Evolutionary conservation across 2,888 invertebrate species (phyloP).

Genomic region (Acleris emargana): DNA sequence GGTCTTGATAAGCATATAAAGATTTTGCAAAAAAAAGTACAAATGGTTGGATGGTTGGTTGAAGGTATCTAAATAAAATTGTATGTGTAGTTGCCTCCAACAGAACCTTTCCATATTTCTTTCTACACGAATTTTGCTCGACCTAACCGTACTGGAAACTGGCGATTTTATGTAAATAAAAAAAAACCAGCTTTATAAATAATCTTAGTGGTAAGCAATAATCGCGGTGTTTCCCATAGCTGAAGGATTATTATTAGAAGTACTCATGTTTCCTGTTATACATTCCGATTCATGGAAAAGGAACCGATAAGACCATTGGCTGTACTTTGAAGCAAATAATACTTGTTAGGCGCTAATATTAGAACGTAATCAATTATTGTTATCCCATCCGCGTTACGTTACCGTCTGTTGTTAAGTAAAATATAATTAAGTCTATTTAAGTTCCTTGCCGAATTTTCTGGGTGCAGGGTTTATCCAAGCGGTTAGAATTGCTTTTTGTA

Average conservation of each 20-base stretch:
- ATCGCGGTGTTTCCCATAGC: conserved; percentile 30
- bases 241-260: conserved; percentile 30
- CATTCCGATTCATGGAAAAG: conserved; percentile 59
- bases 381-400: not conserved
- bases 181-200: conserved; percentile 12
- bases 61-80: too few species aligned
- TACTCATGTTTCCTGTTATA: conserved; percentile 55
- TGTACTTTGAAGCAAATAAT: conserved; percentile 4
- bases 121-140: too few species aligned
- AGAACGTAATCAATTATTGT: conserved; percentile 8
- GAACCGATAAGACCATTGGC: conserved; percentile 22
- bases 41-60: too few species aligned
- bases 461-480: too few species aligned
- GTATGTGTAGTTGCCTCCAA: too few species aligned
- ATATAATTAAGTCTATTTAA: not conserved
- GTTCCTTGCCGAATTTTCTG: not conserved
- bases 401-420: conserved; percentile 1
- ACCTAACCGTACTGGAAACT: too few species aligned
- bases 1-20: too few species aligned
- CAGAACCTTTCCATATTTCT: too few species aligned
- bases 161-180: too few species aligned
- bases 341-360: conserved; percentile 16
- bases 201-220: conserved; percentile 21
- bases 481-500: too few species aligned
- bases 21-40: too few species aligned